These are phyloP conservation scores for Agriopis aurantiaria DNA, from an alignment of 2,888 invertebrate genomes.

Conservation along the genomic window DNA sequence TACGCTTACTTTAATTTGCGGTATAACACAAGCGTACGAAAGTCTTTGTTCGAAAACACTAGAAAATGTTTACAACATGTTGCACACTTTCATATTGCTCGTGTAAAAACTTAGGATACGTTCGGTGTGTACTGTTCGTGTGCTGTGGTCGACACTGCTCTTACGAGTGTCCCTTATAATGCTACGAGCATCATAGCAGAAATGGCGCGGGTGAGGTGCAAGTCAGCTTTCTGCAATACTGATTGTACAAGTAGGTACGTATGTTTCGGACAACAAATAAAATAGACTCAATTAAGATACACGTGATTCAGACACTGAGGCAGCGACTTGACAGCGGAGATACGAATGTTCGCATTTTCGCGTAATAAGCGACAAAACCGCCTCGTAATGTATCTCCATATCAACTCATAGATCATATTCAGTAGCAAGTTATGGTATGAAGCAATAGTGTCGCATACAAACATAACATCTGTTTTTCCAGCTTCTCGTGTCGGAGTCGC, in stretches of 20 bases:
- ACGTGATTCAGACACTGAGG: not conserved
- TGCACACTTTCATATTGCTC: not conserved
- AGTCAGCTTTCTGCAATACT: constrained; percentile 31
- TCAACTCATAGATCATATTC: no score
- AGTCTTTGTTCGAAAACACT: not conserved
- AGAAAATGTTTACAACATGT: no score
- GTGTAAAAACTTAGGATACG: not conserved
- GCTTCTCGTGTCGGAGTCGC: no score
- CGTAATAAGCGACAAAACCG: no score
- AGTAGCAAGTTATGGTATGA: no score
- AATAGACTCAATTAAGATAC: not conserved
- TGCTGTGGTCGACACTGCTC: constrained; percentile 3
- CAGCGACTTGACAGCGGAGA: not conserved
- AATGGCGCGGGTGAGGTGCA: constrained; percentile 50
- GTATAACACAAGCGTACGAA: not conserved
- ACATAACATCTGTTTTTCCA: no score
- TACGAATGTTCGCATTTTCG: no score
- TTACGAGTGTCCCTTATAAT: constrained; percentile 21
- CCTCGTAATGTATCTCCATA: no score
- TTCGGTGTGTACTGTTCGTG: constrained; percentile 9
- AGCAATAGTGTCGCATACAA: no score
- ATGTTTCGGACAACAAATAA: not conserved
- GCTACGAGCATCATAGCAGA: constrained; percentile 41
- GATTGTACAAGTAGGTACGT: not conserved
- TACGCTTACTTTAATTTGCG: not conserved